Evolutionary conservation across 2,888 invertebrate genomes (phyloP), one percentile per base, ranked within the genome.

Genomic region (Pachycephus smyrnensis): DNA sequence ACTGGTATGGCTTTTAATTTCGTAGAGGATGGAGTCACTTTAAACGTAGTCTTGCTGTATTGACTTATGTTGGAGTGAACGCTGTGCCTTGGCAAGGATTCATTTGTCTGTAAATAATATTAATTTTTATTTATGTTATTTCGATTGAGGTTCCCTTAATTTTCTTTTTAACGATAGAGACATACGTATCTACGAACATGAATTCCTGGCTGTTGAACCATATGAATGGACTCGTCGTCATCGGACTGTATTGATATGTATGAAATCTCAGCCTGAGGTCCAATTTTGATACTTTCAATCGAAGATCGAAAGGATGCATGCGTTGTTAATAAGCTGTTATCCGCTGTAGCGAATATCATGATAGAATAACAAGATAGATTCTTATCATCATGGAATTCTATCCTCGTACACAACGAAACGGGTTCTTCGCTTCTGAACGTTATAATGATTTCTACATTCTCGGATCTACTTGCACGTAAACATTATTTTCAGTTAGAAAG

Each of bases 321-420:
- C 23, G 88, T 91, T 0, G 91, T 89, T 36, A 92, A 75, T 30
- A 89, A 81, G 79, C 89, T 89, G 75, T 91, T 90, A 78, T 92
- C 91, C 4, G 89, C 86, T 23, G 86, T 84, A 0, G 84, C 89
- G 33, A 83, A 83, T 31, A 90, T 75, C 1, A 23, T 79, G 1
- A 89, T 73, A 6, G 74, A 73, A 31, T 79, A 82, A 69, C 40
- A 55, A 6, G 80, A 77, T 9, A 80, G 32, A 12, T 82, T 79
- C n/a, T 76, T 75, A 12, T 81, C 73, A 35, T 85, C 84, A 9
- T 68, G 76, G 73, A 90, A 88, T 37, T 82, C 75, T 15, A 88
- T 32, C n/a, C 32, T 80, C 2, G 79, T 78, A 9, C 82, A 76
- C 69, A 88, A 84, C 0, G 88, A 86, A 6, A 88, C 79, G 0